A percentile compares a stretch with the other conserved stretches of the same genome.
phyloP scores from a whole-genome alignment of 1,140 invertebrate species.

The Carcinoscorpius rotundicauda region DNA sequence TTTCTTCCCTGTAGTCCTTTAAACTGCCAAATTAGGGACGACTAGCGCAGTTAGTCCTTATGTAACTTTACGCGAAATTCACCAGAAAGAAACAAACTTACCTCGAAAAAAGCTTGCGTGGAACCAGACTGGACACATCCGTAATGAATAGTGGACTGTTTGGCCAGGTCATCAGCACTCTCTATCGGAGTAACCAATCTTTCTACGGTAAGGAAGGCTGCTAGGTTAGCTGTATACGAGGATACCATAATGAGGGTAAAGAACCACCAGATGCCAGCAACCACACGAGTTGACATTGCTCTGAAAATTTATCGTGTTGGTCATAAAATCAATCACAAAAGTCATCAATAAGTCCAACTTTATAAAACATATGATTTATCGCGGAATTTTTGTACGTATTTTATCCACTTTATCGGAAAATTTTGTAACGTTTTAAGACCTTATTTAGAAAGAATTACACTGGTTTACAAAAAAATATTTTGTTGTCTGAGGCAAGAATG shows the following conservation, averaged over 20 bases:
- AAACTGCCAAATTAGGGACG: too few species aligned
- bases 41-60: too few species aligned
- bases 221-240: slow-evolving; percentile 45
- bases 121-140: slow-evolving; percentile 39
- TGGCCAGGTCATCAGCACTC: slow-evolving; percentile 42
- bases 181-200: slow-evolving; percentile 42
- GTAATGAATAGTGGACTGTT: slow-evolving; percentile 43
- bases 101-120: slow-evolving; percentile 36
- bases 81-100: slow-evolving; percentile 6
- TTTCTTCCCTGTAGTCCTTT: too few species aligned
- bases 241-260: slow-evolving; percentile 46
- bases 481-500: too few species aligned
- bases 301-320: slow-evolving; percentile 36
- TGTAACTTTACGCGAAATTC: too few species aligned
- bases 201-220: slow-evolving; percentile 45
- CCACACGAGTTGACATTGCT: slow-evolving; percentile 34
- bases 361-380: too few species aligned
- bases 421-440: not conserved
- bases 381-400: too few species aligned
- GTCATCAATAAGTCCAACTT: too few species aligned
- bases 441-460: not conserved
- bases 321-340: slow-evolving; percentile 66
- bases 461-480: slow-evolving; percentile 2
- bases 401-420: slow-evolving; percentile 11
- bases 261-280: slow-evolving; percentile 43